Conservation (phyloP, 2,113 vertebrate genomes). For the Oreamnos americanus region DNA sequence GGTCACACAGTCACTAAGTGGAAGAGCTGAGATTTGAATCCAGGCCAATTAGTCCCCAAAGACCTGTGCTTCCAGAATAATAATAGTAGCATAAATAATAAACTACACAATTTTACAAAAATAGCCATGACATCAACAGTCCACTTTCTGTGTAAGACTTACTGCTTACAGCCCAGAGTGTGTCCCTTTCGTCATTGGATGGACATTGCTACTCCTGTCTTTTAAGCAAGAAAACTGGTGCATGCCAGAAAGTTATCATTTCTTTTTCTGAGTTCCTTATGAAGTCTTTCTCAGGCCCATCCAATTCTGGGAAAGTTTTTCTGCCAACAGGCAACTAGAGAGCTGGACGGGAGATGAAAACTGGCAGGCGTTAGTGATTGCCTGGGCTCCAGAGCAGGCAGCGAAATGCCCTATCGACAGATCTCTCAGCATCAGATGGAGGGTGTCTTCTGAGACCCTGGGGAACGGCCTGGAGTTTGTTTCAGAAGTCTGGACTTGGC, state of each 20-base stretch:
- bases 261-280: neutral
- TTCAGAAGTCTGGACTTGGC: neutral
- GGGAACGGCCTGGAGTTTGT: neutral
- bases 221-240: neutral
- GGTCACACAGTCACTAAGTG: neutral
- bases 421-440: neutral
- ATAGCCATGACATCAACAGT: neutral
- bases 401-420: neutral
- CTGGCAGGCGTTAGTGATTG: neutral
- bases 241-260: neutral
- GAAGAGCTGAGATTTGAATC: neutral
- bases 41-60: neutral
- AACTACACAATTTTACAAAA: neutral
- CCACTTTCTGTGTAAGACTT: neutral
- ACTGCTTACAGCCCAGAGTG: fast-evolving
- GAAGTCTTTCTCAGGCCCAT: neutral
- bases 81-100: neutral
- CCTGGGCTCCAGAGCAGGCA: neutral
- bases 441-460: neutral
- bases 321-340: neutral
- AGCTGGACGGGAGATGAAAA: conserved; percentile 3
- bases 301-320: neutral
- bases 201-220: neutral
- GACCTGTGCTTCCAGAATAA: neutral
- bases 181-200: neutral